Base-by-base conservation (phyloP, 2,888 invertebrate species). In the Stictocephala bisonia region DNA sequence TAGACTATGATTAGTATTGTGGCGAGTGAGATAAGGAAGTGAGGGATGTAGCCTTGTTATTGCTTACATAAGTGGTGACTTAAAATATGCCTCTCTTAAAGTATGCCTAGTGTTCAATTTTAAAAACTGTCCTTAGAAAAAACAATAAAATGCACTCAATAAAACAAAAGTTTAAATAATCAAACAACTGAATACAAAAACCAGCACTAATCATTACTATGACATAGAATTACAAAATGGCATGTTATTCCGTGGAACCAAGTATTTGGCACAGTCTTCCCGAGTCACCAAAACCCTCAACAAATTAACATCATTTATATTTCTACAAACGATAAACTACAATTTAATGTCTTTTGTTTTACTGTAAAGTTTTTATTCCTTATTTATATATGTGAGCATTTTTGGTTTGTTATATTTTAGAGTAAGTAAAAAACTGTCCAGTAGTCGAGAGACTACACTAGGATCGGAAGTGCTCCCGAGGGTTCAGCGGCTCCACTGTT, bases 281-380 rank as follows among this genome's bases (percentile, higher is more conserved):
- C n/a, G n/a, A n/a, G n/a, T n/a, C n/a, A n/a, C n/a, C 13, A 26
- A 26, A 24, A 35, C 60, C 41, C 60, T 40, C 64, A 64, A 64
- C 64, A 64, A 64, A 64, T 64, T 40, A 71, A 71, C 70, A 71
- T 71, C 44, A 53, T 71, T 58, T 71, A 71, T 71, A 44, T 71
- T 56, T 58, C 70, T 71, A 71, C 56, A 71, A 71, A 71, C 70
- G 31, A 71, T 71, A 56, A 71, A 58, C 70, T 71, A 71, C 41
- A 20, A 56, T 71, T 64, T 22, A 64, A 15, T 44, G 44, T 44
- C 64, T 35, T 64, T 40, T 64, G n/a, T 41, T 64, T 60, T 35
- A 26, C 13, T 29, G 41, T 64, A 64, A 40, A 44, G 44, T 41
- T 40, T 40, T 64, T 64, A 64, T 64, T 60, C 64, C 64, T 64